Evolutionary conservation across 2,888 invertebrate genomes (phyloP), one percentile per base, ranked within the genome.

Genomic region (Platypus cylindrus): DNA sequence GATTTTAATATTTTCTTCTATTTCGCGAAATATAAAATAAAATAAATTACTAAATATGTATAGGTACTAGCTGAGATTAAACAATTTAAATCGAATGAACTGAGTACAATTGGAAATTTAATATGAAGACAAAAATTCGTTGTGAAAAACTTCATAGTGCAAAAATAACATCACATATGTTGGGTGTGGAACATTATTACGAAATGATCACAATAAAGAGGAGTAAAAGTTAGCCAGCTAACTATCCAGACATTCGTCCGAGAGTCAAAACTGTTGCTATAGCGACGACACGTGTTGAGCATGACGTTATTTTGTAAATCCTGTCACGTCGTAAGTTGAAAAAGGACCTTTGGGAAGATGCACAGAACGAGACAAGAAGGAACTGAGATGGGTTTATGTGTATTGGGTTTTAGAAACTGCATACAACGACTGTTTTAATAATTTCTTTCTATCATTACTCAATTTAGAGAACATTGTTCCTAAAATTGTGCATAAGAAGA

Each of bases 321-420:
- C 59, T 59, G 60, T 61, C 62, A 62, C 62, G 62, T 62, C 60
- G 58, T 54, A 53, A 60, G 59, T 59, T 59, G 59, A 60, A 61
- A 61, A 60, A 58, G 59, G 58, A 58, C 57, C 57, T 53, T 48
- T 52, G 59, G 56, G 58, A 58, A 54, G 43, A 43, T 40, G 41
- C 45, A 45, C 45, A n/a, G n/a, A 49, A 44, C 44, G 45, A 47
- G 47, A 45, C 46, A 46, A 45, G 41, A 41, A 45, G 41, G 43
- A 41, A 44, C 48, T 45, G 43, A 43, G 43, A 37, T 43, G 40
- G 43, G 40, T 40, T 43, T 40, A 40, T 43, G 40, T 40, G 36
- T 43, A 40, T 43, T 34, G 40, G 41, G 34, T 34, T 41, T 41
- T 41, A 34, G 38, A 36, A 38, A 38, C 41, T 41, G 32, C 30